Percentiles rank a stretch among this genome's conserved stretches.
phyloP scores from a whole-genome alignment of 30 jellyfish, hydroid and myxozoan genomes.

The Hydra vulgaris region DNA sequence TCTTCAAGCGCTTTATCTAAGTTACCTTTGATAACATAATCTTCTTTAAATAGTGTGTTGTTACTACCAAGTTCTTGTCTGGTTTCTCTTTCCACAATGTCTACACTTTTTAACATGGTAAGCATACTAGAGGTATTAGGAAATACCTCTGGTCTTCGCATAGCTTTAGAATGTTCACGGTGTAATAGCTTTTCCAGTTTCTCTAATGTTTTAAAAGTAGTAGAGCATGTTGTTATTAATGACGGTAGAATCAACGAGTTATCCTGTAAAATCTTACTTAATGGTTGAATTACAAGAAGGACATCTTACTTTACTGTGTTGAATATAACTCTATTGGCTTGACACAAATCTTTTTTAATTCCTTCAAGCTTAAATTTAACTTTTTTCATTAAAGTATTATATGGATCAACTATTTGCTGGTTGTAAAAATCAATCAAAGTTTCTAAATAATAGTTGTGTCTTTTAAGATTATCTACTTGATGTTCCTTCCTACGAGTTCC shows the following conservation, averaged over 20 bases:
- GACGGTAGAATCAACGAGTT: not conserved
- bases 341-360: not conserved
- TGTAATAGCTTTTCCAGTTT: too few species aligned
- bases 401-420: conserved; percentile 3
- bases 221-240: not conserved
- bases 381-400: conserved; percentile 1
- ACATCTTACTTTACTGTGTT: conserved; percentile 4
- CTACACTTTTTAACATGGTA: too few species aligned
- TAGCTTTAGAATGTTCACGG: too few species aligned
- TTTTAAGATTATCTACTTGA: not conserved
- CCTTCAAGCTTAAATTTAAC: not conserved
- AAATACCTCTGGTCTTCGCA: too few species aligned
- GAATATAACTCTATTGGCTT: not conserved
- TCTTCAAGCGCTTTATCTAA: too few species aligned
- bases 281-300: conserved; percentile 1
- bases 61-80: too few species aligned
- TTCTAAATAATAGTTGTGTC: not conserved
- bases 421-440: not conserved
- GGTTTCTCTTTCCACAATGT: too few species aligned
- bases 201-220: too few species aligned
- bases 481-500: not conserved
- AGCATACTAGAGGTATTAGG: too few species aligned
- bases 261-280: not conserved
- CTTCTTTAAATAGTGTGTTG: too few species aligned
- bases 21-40: too few species aligned